phyloP scores from a whole-genome alignment of 2,888 invertebrate species.

The Eudemis profundana region DNA sequence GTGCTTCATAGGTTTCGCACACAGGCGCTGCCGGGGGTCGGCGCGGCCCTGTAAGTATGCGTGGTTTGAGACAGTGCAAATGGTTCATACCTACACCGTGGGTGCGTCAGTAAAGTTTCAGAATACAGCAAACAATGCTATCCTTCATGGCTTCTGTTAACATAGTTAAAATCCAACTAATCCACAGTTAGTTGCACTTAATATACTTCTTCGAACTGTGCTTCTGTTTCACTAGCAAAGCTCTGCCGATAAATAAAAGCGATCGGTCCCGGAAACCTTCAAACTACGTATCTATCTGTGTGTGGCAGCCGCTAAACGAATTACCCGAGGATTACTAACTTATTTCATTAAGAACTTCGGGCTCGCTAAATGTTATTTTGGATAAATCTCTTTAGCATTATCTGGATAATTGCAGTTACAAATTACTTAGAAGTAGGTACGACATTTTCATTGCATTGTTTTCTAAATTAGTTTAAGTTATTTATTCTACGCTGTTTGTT shows the following conservation, averaged over 20 bases:
- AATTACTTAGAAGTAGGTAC: slow-evolving; percentile 45
- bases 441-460: slow-evolving; percentile 35
- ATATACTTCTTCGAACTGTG: background rate
- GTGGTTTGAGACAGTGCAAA: no score
- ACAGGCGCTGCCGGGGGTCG: no score
- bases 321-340: slow-evolving; percentile 77
- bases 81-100: no score
- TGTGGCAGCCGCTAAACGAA: slow-evolving; percentile 71
- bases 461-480: slow-evolving; percentile 3
- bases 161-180: background rate
- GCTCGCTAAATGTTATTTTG: slow-evolving; percentile 72
- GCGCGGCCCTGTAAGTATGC: no score
- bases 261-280: slow-evolving; percentile 48
- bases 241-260: slow-evolving; percentile 23
- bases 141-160: background rate
- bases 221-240: slow-evolving; percentile 25
- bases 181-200: background rate
- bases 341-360: slow-evolving; percentile 79
- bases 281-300: slow-evolving; percentile 64
- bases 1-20: no score
- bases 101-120: no score
- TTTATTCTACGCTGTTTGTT: background rate
- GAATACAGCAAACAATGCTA: background rate
- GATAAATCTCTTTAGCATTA: slow-evolving; percentile 72
- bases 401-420: slow-evolving; percentile 66